Conservation (phyloP, 35 echinoderm and acorn worm species). For the Holothuria glaberrima region DNA sequence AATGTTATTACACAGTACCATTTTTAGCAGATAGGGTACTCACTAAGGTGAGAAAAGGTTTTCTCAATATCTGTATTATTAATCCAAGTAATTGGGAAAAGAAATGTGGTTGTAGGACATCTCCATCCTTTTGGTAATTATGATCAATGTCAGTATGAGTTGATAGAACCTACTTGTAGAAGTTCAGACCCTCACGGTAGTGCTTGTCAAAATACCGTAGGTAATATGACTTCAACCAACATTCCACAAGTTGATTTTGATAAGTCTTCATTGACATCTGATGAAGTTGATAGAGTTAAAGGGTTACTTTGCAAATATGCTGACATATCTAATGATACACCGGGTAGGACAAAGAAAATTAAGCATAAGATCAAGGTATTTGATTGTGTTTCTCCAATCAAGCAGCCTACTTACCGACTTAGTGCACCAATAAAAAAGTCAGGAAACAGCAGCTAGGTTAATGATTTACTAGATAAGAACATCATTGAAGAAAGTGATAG, state of each 20-base stretch:
- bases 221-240: background rate
- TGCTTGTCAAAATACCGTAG: background rate
- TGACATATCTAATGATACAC: background rate
- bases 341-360: background rate
- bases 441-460: background rate
- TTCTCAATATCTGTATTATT: too few relatives aligned
- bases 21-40: slow-evolving; percentile 31
- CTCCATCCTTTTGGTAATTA: background rate
- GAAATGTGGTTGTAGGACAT: too few relatives aligned
- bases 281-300: background rate
- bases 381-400: background rate
- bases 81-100: too few relatives aligned
- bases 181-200: background rate
- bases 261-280: background rate
- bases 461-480: too few relatives aligned
- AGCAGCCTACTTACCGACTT: background rate
- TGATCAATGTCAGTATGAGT: background rate
- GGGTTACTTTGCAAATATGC: slow-evolving; percentile 1
- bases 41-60: too few relatives aligned
- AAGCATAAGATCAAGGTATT: background rate
- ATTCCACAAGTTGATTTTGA: background rate
- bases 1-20: background rate
- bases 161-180: slow-evolving; percentile 3
- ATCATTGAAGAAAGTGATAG: too few relatives aligned
- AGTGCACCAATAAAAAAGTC: background rate